phyloP scores from a whole-genome alignment of 64 coral and sea anemone genomes.

The Anthopleura sola region DNA sequence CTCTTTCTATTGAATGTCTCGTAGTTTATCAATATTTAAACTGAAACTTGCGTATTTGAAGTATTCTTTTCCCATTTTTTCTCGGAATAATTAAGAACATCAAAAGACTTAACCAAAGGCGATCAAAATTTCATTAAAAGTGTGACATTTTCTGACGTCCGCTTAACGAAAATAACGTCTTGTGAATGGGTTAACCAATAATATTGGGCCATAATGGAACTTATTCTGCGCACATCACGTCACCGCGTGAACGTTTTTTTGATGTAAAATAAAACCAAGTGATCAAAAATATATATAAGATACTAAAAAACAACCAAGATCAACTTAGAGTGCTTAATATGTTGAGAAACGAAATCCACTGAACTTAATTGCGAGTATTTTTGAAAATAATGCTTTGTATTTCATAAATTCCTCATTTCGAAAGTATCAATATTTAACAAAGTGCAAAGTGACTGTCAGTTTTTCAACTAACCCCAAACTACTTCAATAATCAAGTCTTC shows the following conservation, averaged over 20 bases:
- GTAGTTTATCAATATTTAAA: not conserved
- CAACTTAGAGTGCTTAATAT: too few species aligned
- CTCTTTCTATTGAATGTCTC: too few species aligned
- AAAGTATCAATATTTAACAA: not conserved
- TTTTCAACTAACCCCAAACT: not conserved
- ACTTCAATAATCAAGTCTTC: not conserved
- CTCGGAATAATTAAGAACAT: not conserved
- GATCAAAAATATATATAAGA: too few species aligned
- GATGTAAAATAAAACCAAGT: too few species aligned
- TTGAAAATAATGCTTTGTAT: not conserved
- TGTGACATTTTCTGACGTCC: not conserved
- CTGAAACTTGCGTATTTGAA: not conserved
- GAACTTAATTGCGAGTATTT: not conserved
- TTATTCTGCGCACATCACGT: too few species aligned
- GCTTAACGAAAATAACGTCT: not conserved
- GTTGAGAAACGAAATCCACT: not conserved
- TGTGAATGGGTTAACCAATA: not conserved
- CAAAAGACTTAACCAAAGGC: not conserved
- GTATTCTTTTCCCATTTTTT: not conserved
- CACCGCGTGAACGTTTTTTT: too few species aligned
- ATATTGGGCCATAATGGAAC: not conserved
- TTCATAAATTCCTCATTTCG: not conserved
- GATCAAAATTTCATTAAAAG: slow-evolving; percentile 11
- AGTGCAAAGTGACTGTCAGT: not conserved
- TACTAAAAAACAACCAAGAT: too few species aligned